Percentiles rank a stretch among this genome's conserved stretches.
Conservation (phyloP, 2,888 invertebrate species). For the Caenorhabditis afra region DNA sequence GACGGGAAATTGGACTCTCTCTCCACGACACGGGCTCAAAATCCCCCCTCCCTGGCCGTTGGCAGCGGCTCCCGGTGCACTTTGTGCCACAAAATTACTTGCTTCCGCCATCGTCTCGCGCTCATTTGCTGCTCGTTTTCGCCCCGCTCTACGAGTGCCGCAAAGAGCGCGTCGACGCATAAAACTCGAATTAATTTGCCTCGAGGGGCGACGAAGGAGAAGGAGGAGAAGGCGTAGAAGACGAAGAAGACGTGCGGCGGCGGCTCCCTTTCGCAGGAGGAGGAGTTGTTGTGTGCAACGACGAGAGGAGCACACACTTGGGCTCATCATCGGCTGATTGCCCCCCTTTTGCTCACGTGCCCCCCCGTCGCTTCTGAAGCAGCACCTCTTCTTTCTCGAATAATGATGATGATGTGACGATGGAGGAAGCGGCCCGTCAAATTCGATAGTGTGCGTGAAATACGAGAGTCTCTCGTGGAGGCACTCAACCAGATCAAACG, state of each 20-base stretch:
- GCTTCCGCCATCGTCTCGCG: constrained; percentile 19
- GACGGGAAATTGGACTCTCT: constrained; percentile 6
- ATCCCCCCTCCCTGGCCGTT: constrained; percentile 2
- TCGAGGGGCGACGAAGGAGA: constrained; percentile 6
- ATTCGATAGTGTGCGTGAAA: constrained; percentile 37
- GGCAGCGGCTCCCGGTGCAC: constrained; percentile 11
- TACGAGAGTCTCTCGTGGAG: constrained; percentile 20
- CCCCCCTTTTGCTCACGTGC: constrained; percentile 35
- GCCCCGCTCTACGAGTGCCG: neutral
- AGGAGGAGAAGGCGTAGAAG: neutral
- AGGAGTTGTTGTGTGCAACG: constrained; percentile 42
- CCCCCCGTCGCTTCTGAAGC: constrained; percentile 1
- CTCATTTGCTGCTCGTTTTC: constrained; percentile 17
- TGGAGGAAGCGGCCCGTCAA: constrained; percentile 22
- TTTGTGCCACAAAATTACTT: constrained; percentile 31
- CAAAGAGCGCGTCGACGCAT: constrained; percentile 29
- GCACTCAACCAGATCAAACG: constrained; percentile 57
- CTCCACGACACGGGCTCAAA: neutral
- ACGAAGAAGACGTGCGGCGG: neutral
- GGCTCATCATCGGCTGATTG: constrained; percentile 53
- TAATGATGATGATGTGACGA: constrained; percentile 32
- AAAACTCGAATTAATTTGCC: constrained; percentile 54
- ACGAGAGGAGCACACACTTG: neutral
- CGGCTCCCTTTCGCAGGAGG: constrained; percentile 16
- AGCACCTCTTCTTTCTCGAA: constrained; percentile 22